These are phyloP conservation scores for Crematogaster levior DNA, from an alignment of 2,888 invertebrate species.

Conservation along the genomic window DNA sequence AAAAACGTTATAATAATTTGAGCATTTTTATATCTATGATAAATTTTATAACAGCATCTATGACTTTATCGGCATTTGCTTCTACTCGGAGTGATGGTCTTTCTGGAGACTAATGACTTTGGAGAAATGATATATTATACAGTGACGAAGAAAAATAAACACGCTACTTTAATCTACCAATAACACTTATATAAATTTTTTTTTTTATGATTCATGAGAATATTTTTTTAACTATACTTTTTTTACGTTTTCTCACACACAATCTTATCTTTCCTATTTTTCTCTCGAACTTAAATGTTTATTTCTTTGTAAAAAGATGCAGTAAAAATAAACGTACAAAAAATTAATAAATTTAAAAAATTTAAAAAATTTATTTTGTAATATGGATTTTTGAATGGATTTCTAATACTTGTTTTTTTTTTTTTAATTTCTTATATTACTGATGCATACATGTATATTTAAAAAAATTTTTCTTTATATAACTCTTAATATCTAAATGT, in stretches of 20 bases:
- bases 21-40: conserved; percentile 17
- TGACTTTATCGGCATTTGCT: not conserved
- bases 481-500: not conserved
- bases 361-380: not conserved
- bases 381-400: not conserved
- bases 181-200: conserved; percentile 13
- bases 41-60: conserved; percentile 7
- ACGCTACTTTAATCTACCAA: conserved; percentile 25
- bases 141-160: conserved; percentile 19
- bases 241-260: not conserved
- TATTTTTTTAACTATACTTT: not conserved
- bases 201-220: conserved; percentile 6
- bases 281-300: not conserved
- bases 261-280: conserved; percentile 16
- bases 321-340: not conserved
- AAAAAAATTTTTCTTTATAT: not conserved
- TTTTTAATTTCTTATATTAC: not conserved
- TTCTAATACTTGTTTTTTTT: not conserved
- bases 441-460: not conserved
- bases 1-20: conserved; percentile 17
- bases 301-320: not conserved
- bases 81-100: not conserved
- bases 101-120: conserved; percentile 4
- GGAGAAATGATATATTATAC: conserved; percentile 20
- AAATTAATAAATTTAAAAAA: not conserved